These are phyloP conservation scores for Apis laboriosa DNA, from an alignment of 1,140 invertebrate species.

Conservation along the genomic window DNA sequence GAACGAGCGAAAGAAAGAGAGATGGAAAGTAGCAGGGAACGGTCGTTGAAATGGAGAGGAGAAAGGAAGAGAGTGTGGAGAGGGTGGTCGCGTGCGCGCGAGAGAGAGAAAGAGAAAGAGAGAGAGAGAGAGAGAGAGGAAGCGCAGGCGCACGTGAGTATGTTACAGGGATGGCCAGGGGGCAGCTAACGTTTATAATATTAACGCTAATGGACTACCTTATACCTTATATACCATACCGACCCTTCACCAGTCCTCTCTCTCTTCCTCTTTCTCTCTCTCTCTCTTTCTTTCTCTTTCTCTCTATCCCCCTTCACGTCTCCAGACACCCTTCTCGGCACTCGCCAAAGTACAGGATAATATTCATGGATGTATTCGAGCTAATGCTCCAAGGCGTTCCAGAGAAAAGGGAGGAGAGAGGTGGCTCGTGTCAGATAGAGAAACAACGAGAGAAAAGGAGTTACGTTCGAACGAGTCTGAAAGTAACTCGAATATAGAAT, in stretches of 20 bases:
- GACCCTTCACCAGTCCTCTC: constrained; percentile 59
- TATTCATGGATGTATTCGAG: constrained; percentile 79
- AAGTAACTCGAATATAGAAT: constrained; percentile 13
- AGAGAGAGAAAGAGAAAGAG: constrained; percentile 21
- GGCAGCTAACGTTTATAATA: constrained; percentile 82
- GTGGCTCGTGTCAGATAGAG: background rate
- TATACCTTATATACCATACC: constrained; percentile 78
- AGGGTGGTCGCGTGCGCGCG: constrained; percentile 34
- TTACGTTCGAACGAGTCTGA: background rate
- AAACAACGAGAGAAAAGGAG: background rate
- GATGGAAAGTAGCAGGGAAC: constrained; percentile 29
- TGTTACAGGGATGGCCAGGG: constrained; percentile 79
- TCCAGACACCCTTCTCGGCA: constrained; percentile 62
- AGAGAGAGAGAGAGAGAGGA: background rate
- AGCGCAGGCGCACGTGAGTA: constrained; percentile 64
- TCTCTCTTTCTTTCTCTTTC: constrained; percentile 4
- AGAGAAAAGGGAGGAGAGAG: constrained; percentile 17
- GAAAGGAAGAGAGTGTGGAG: constrained; percentile 35
- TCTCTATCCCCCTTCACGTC: constrained; percentile 34
- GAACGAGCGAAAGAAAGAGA: background rate
- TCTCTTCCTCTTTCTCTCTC: constrained; percentile 11
- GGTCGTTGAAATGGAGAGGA: constrained; percentile 49
- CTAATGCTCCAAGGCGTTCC: constrained; percentile 76
- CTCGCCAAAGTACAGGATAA: constrained; percentile 75
- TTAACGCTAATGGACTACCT: constrained; percentile 82